phyloP scores from a whole-genome alignment of 2,888 invertebrate genomes.

The Apamea crenata region DNA sequence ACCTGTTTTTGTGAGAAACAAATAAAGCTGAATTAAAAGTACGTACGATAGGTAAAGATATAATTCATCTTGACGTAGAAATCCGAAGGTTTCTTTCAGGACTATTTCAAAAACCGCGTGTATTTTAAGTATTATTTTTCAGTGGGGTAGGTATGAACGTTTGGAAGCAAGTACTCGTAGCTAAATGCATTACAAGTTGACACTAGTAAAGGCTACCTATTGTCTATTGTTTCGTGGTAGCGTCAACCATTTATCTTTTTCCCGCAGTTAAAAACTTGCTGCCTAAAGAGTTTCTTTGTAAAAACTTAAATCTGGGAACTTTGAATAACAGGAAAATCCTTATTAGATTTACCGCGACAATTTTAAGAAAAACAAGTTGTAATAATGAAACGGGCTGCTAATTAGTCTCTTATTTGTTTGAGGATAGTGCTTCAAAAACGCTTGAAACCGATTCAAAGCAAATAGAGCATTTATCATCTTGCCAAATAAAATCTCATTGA shows the following conservation, averaged over 20 bases:
- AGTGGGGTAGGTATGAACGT: background rate
- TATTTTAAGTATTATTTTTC: background rate
- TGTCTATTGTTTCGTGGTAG: constrained; percentile 55
- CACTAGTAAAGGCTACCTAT: constrained; percentile 55
- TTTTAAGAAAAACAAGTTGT: background rate
- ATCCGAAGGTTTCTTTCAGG: background rate
- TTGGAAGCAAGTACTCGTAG: background rate
- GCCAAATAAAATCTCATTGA: constrained; percentile 19
- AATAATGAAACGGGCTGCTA: background rate
- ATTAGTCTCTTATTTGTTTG: background rate
- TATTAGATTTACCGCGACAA: constrained; percentile 18
- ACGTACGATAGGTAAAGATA: background rate
- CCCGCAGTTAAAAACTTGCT: constrained; percentile 55
- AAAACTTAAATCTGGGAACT: constrained; percentile 55
- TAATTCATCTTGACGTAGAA: background rate
- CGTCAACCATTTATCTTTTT: constrained; percentile 58
- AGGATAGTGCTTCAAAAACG: background rate
- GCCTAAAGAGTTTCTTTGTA: constrained; percentile 37
- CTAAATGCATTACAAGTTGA: constrained; percentile 46
- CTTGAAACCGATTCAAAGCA: background rate
- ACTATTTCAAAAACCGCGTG: background rate
- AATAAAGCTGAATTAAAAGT: constrained; percentile 14
- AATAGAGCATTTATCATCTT: background rate
- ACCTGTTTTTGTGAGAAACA: constrained; percentile 29
- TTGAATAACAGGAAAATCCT: constrained; percentile 45